Conservation (phyloP, 2,888 invertebrate species). For the Eugnorisma glareosa region DNA sequence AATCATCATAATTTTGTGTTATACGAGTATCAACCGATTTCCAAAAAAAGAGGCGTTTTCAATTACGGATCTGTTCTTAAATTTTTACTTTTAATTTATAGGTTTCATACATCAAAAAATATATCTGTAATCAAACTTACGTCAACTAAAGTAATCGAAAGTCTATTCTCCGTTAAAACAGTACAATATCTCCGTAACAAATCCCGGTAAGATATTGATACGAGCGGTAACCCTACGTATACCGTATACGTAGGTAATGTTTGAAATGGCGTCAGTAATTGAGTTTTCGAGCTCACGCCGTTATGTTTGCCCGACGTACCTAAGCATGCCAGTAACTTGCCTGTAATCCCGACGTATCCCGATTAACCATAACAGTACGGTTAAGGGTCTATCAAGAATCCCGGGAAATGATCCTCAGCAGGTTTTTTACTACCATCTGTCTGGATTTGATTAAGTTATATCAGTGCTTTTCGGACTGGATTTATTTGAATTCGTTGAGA, state of each 20-base stretch:
- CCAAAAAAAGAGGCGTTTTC: background rate
- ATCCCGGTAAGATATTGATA: constrained; percentile 45
- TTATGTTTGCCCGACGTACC: constrained; percentile 71
- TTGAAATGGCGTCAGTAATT: constrained; percentile 75
- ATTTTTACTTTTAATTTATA: too few species aligned
- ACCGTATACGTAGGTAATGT: constrained; percentile 60
- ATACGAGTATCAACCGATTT: background rate
- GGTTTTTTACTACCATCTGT: constrained; percentile 45
- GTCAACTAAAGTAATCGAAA: background rate
- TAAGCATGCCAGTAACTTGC: constrained; percentile 66
- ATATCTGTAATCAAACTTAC: background rate
- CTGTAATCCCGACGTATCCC: constrained; percentile 59
- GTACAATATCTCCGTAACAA: constrained; percentile 9
- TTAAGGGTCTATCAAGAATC: constrained; percentile 56
- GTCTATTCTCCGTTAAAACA: background rate
- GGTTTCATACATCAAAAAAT: background rate
- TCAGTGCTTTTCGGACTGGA: constrained; percentile 40
- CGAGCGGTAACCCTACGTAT: constrained; percentile 50
- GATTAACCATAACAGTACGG: constrained; percentile 67
- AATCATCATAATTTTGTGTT: background rate
- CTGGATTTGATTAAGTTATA: constrained; percentile 52
- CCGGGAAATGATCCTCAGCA: constrained; percentile 46
- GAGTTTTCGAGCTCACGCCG: constrained; percentile 75
- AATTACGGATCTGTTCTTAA: background rate
- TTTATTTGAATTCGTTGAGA: constrained; percentile 40